Base-by-base conservation (phyloP, 2,113 vertebrate species). In the Chloroceryle aenea region DNA sequence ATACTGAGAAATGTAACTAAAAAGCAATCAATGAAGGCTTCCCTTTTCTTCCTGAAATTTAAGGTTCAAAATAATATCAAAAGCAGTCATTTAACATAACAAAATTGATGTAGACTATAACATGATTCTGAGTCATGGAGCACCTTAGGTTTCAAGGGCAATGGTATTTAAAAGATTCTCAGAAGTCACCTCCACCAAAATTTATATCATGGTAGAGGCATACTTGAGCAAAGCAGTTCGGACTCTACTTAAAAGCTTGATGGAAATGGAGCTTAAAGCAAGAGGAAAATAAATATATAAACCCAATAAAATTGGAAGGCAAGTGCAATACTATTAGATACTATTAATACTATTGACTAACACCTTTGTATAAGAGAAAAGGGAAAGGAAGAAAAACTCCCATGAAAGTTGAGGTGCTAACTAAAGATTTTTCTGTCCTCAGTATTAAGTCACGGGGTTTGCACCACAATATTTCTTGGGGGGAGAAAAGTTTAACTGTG, bases 1-100 rank as follows among this genome's bases (percentile, higher is more conserved):
- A 7, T 94, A 68, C 66, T 90, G 89, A 89, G 79, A 87, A 94
- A 94, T 94, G 32, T 58, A 64, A 96, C 95, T 95, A 47, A 86
- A 59, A 96, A 95, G 81, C 14, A 64, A 77, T 96, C 84, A 89
- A 26, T 94, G 89, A 62, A 87, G 20, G 16, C 67, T 93, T 96
- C 86, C 47, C 8, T 90, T 75, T 80, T 34, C 16, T 45, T 88
- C 9, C 10, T 58, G 22, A 87, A 45, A 19, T 4, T 56, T 40
- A 7, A 40, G 16, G 7, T 32, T n/a, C 29, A 68, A 75, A 89
- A 40, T 42, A 59, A 4, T 47, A 47, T 14, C 15, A 47, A 67
- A 86, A 71, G 47, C 6, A 45, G 5, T 59, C 4, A 1, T 71
- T 66, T 42, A 36, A 52, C 13, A 11, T 27, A 12, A 12, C 6